Percentiles rank a stretch among this genome's conserved stretches.
Conservation (phyloP, 2,888 invertebrate species). For the Halocaridina rubra region DNA sequence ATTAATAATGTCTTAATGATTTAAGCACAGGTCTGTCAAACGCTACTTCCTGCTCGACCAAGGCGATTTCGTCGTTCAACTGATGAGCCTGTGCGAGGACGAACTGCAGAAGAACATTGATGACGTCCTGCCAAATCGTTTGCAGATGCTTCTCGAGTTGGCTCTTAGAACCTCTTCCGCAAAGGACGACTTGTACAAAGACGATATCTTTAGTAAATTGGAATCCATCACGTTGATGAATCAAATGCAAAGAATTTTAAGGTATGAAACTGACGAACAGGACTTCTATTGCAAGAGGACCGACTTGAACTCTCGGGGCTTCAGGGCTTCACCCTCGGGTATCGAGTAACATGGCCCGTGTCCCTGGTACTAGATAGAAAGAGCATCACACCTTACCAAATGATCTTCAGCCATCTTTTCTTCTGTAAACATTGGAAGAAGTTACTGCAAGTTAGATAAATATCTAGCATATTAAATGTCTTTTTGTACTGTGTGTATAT, state of each 20-base stretch:
- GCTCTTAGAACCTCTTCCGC: constrained; percentile 89
- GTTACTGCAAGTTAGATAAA: too few relatives aligned
- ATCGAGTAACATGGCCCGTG: constrained; percentile 95
- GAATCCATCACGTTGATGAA: constrained; percentile 89
- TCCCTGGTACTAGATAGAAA: constrained; percentile 92
- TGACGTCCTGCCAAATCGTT: constrained; percentile 86
- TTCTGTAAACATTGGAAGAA: constrained; percentile 96
- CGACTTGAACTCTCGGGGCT: constrained; percentile 81
- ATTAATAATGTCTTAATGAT: too few relatives aligned
- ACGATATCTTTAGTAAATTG: constrained; percentile 89
- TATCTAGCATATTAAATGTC: too few relatives aligned
- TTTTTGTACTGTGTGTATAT: too few relatives aligned
- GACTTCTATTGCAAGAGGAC: constrained; percentile 72
- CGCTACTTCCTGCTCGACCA: constrained; percentile 90
- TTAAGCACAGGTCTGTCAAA: constrained; percentile 76
- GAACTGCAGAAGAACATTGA: constrained; percentile 91
- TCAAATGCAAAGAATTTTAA: constrained; percentile 88
- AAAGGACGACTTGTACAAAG: constrained; percentile 92
- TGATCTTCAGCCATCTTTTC: constrained; percentile 94
- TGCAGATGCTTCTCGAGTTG: constrained; percentile 87
- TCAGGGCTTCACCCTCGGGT: constrained; percentile 93
- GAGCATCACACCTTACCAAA: constrained; percentile 93
- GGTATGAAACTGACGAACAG: constrained; percentile 78
- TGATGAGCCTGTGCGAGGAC: constrained; percentile 94
- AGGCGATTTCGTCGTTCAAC: constrained; percentile 91